Base-by-base conservation (phyloP, 2,888 invertebrate species). In the Drosophila leonis region DNA sequence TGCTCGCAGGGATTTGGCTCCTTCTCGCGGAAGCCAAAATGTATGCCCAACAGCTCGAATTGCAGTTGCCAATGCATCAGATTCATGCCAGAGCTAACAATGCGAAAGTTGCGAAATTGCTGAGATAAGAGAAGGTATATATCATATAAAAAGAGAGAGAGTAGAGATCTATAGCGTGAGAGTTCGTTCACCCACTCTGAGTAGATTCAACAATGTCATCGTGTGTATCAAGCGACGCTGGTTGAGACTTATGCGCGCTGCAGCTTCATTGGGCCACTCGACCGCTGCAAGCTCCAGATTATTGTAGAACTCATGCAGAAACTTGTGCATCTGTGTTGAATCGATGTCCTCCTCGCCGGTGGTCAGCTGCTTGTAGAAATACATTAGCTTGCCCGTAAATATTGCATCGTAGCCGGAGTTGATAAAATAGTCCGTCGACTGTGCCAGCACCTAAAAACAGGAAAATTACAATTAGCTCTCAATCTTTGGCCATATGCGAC, bases 241-340 rank as follows among this genome's bases (percentile, higher is more conserved):
- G 18, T 65, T 52, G 5, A 56, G 18, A 1, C 20, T 27, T 1
- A 27, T 13, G 51, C 59, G 39, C 82, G 82, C 1, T 65, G 42
- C 44, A 1, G 79, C 10, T 68, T 63, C 6, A 67, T 5, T 10
- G 13, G 46, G 35, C 6, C 10, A 64, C 59, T 83, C 62, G 12
- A 65, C 72, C 15, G 83, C 63, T 9, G 72, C 62, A 0, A 82
- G 59, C 5, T 90, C 82, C 0, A 90, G 61, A 54, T 81, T 59
- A 18, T 69, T 72, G 62, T 90, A 91, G 62, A 91, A 92, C 49
- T 85, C 79, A 24, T 81, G 59, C 10, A 92, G 64, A 83, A 91
- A 18, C 44, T 72, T 41, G 71, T 88, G 37, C 92, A 84, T 65
- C 78, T 81, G 13, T 60, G 27, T 4, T 72, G 68, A 13, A 83